Evolutionary conservation across 2,888 invertebrate species (phyloP), one percentile per base, ranked within the genome.

Genomic region (Chrysotoxum bicinctum): DNA sequence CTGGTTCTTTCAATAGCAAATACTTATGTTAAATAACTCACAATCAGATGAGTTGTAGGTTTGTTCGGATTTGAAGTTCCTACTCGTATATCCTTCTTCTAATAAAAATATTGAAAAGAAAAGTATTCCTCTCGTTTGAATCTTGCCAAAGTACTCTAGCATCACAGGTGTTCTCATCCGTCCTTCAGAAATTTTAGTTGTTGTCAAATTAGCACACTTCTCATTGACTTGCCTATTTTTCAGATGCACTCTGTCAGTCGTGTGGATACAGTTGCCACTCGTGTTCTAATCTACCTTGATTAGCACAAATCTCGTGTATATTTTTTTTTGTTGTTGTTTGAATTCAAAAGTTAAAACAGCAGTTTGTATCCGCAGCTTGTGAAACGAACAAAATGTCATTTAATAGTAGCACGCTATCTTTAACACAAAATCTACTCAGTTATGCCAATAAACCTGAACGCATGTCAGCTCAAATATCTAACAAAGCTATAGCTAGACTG

Each of bases 381-480:
- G 54, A 48, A 69, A 43, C 75, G 54, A 72, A 62, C 80, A 72
- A 80, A 85, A 75, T 81, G 85, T 85, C 85, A 85, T 81, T 76
- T 80, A 85, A 80, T 79, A 80, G 84, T 21, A 69, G 48, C 35
- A 50, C 54, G 54, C 40, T 73, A 85, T 80, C 85, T 56, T 58
- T 35, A 62, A 60, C 76, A 73, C 68, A 81, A 45, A 60, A 85
- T 85, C 81, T 85, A 52, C 72, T 48, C 68, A 80, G 85, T 76
- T 85, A 85, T 85, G 80, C 76, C 85, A 81, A 80, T 85, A 84
- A 84, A 85, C 85, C 85, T 68, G 81, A 85, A 81, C 85, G 85
- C 85, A 85, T 81, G 85, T 85, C 85, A 85, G 85, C 85, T 85
- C 81, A 81, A 81, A 73, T 85, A 76, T 85, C 85, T 81, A 85